A percentile compares a stretch with the other conserved stretches of the same genome.
Conservation (phyloP, 2,888 invertebrate genomes). For the Cephus nigrinus region DNA sequence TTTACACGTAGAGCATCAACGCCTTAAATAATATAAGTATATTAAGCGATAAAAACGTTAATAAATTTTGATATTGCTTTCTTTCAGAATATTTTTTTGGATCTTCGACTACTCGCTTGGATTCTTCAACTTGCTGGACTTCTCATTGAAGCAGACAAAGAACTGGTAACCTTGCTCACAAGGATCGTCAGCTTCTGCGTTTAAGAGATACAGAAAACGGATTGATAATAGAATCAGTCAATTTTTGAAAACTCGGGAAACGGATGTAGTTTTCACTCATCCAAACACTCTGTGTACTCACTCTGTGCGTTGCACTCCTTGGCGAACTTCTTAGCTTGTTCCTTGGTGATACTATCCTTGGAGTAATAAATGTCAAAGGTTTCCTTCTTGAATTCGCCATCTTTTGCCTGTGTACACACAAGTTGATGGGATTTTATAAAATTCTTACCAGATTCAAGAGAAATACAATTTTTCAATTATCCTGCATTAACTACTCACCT, state of each 20-base stretch:
- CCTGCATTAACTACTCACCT: constrained; percentile 7
- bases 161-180: constrained; percentile 18
- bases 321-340: constrained; percentile 15
- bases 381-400: constrained; percentile 15
- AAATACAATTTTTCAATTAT: background rate
- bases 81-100: background rate
- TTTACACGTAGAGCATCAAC: background rate
- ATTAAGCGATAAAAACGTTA: background rate
- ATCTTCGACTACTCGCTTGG: too few species aligned
- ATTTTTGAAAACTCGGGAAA: background rate
- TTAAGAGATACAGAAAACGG: background rate
- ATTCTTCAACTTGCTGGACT: background rate
- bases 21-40: background rate
- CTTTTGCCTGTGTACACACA: constrained; percentile 15
- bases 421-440: background rate
- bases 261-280: background rate
- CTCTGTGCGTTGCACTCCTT: constrained; percentile 20
- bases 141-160: constrained; percentile 13
- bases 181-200: constrained; percentile 13
- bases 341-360: constrained; percentile 13
- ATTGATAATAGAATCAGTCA: background rate
- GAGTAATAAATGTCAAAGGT: background rate
- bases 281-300: background rate
- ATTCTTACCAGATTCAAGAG: background rate
- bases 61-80: background rate